Conservation (phyloP, 1,140 invertebrate genomes). For the Eurosta solidaginis region DNA sequence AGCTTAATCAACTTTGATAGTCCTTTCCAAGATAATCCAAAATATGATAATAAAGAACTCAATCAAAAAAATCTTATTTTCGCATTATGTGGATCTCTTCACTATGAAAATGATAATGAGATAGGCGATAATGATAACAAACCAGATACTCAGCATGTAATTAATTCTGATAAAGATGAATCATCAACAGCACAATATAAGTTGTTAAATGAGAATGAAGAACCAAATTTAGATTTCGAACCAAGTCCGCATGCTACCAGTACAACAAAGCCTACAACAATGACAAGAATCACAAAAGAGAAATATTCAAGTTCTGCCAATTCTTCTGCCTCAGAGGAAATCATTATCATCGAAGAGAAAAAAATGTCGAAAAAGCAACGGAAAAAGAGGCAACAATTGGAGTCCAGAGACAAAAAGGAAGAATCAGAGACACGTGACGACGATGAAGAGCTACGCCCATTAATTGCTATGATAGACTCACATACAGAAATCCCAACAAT, state of each 20-base stretch:
- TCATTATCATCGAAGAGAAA: slow-evolving; percentile 51
- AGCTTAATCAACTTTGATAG: slow-evolving; percentile 57
- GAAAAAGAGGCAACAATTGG: slow-evolving; percentile 40
- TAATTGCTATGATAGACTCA: slow-evolving; percentile 47
- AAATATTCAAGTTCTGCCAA: slow-evolving; percentile 45
- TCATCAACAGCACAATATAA: slow-evolving; percentile 30
- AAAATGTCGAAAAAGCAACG: slow-evolving; percentile 55
- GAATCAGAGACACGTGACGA: slow-evolving; percentile 37
- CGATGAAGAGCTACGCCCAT: slow-evolving; percentile 40
- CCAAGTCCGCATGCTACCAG: slow-evolving; percentile 33
- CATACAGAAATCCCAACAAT: slow-evolving; percentile 35
- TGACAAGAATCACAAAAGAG: slow-evolving; percentile 40
- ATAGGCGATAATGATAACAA: slow-evolving; percentile 25
- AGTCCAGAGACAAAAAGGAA: slow-evolving; percentile 38
- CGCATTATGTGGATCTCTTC: slow-evolving; percentile 54
- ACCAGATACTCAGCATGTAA: not conserved
- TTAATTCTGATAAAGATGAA: not conserved
- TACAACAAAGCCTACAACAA: slow-evolving; percentile 11
- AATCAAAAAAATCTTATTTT: slow-evolving; percentile 52
- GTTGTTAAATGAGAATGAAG: slow-evolving; percentile 33
- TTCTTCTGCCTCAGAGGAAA: slow-evolving; percentile 53
- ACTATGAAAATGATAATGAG: slow-evolving; percentile 49
- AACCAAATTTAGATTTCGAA: slow-evolving; percentile 35
- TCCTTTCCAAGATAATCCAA: slow-evolving; percentile 48
- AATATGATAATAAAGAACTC: slow-evolving; percentile 40